A percentile compares a stretch with the other conserved stretches of the same genome.
phyloP scores from a whole-genome alignment of 2,888 invertebrate genomes.

The Stratiomys singularior region DNA sequence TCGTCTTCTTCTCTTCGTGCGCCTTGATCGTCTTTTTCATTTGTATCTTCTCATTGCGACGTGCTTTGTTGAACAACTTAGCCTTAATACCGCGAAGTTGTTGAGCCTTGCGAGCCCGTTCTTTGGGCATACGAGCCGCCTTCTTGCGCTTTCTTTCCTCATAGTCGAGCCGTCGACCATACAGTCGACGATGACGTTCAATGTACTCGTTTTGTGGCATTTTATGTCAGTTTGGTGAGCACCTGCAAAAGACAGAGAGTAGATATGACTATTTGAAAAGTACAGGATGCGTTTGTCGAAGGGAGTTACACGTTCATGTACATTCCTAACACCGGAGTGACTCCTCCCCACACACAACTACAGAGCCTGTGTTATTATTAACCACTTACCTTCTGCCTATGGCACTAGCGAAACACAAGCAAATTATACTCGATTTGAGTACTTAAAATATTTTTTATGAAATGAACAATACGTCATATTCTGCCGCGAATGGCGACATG shows the following conservation, averaged over 20 bases:
- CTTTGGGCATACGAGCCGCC: conserved; percentile 94
- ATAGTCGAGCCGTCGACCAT: conserved; percentile 96
- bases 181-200: conserved; percentile 95
- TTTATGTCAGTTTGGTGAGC: conserved; percentile 42
- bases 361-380: conserved; percentile 20
- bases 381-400: not conserved
- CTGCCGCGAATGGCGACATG: not conserved
- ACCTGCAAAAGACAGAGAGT: conserved; percentile 14
- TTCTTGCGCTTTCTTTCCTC: conserved; percentile 96
- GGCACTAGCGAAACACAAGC: too few relatives aligned
- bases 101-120: conserved; percentile 88
- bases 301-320: not conserved
- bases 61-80: conserved; percentile 95
- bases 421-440: too few relatives aligned
- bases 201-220: conserved; percentile 99
- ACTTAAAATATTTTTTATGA: not conserved
- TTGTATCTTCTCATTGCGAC: conserved; percentile 97
- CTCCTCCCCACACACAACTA: conserved; percentile 17
- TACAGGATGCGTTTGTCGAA: conserved; percentile 25
- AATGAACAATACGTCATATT: not conserved
- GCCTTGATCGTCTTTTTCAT: conserved; percentile 99
- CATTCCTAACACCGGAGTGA: not conserved
- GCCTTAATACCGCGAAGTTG: conserved; percentile 96
- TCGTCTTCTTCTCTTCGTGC: conserved; percentile 94
- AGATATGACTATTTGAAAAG: conserved; percentile 19